Conservation (phyloP, 2,888 invertebrate species). For the Eristalinus aeneus region DNA sequence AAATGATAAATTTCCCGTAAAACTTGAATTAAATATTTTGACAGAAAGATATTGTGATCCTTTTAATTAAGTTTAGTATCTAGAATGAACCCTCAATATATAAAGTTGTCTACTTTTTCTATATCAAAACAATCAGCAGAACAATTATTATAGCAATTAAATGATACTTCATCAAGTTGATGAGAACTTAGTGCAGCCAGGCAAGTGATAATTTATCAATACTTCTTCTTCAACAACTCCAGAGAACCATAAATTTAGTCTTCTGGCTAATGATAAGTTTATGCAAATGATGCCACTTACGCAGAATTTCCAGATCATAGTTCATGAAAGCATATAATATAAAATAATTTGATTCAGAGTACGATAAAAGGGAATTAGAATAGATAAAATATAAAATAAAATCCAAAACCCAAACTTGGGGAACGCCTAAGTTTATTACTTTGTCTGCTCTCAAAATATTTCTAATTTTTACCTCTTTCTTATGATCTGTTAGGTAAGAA, state of each 20-base stretch:
- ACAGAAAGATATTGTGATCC: background rate
- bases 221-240: background rate
- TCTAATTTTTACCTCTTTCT: background rate
- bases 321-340: background rate
- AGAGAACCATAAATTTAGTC: background rate
- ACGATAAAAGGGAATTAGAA: background rate
- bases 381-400: no score
- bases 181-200: background rate
- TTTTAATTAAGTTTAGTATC: background rate
- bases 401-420: constrained; percentile 19
- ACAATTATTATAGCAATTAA: background rate
- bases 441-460: background rate
- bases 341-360: background rate
- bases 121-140: background rate
- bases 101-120: background rate
- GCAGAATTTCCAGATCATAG: background rate
- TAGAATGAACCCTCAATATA: background rate
- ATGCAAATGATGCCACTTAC: background rate
- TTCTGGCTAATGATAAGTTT: constrained; percentile 2
- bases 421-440: background rate
- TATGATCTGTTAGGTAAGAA: background rate
- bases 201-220: constrained; percentile 2
- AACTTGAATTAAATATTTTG: background rate
- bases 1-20: no score
- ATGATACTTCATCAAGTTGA: background rate